Evolutionary conservation across 2,113 vertebrate genomes (phyloP).

Genomic region (Erinaceus europaeus): DNA sequence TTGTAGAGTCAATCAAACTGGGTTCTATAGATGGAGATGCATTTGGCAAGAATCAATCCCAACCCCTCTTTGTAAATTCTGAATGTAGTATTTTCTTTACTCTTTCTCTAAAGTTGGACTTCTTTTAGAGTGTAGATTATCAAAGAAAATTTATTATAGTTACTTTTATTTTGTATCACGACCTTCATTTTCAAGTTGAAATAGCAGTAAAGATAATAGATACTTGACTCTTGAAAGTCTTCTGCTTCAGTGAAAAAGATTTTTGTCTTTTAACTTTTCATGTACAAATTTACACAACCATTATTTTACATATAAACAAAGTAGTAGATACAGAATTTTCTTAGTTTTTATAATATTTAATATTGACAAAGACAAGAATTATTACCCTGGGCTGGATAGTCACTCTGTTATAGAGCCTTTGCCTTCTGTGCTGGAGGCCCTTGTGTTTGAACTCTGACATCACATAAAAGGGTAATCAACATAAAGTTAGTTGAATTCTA

Average conservation of each 20-base stretch:
- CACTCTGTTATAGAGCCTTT: too few relatives aligned
- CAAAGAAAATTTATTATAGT: neutral
- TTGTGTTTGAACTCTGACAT: too few relatives aligned
- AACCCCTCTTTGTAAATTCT: neutral
- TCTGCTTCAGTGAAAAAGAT: neutral
- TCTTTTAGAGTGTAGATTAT: neutral
- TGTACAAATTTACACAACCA: neutral
- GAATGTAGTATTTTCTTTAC: neutral
- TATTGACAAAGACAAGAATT: neutral
- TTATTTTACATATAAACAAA: conserved; percentile 23
- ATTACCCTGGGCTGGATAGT: too few relatives aligned
- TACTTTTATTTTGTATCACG: neutral
- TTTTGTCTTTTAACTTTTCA: neutral
- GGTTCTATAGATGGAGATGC: neutral
- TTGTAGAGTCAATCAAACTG: too few relatives aligned
- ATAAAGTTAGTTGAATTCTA: too few relatives aligned
- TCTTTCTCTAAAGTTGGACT: neutral
- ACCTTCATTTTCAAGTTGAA: neutral
- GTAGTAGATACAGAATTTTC: neutral
- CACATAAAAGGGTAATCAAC: too few relatives aligned
- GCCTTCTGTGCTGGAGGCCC: too few relatives aligned
- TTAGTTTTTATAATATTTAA: neutral
- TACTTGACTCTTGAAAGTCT: conserved; percentile 12
- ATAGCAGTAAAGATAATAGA: neutral
- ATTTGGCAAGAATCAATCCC: neutral